Percentiles rank a stretch among this genome's conserved stretches.
phyloP scores from a whole-genome alignment of 2,113 vertebrate species.

The Chaenocephalus aceratus region DNA sequence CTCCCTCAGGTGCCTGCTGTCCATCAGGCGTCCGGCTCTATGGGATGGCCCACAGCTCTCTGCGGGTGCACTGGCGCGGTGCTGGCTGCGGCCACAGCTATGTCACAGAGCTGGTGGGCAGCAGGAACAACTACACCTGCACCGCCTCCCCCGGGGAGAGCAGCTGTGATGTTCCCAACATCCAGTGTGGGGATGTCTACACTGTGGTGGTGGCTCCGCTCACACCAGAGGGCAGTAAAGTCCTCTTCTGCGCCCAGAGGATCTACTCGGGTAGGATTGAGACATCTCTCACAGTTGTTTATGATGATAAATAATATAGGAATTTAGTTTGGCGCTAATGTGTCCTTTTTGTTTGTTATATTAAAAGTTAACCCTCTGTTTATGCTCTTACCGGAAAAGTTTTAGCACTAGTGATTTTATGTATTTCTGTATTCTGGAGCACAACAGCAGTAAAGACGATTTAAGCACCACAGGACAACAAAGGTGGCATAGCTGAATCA shows the following conservation, averaged over 20 bases:
- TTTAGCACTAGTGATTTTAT: no score
- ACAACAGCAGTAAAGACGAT: not conserved
- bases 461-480: not conserved
- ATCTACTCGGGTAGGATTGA: constrained; percentile 89
- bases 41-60: constrained; percentile 78
- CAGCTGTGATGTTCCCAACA: constrained; percentile 85
- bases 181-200: constrained; percentile 90
- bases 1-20: constrained; percentile 88
- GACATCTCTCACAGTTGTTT: not conserved
- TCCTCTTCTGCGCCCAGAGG: constrained; percentile 88
- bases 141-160: constrained; percentile 75
- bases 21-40: constrained; percentile 90
- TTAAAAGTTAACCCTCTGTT: not conserved
- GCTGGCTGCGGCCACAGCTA: constrained; percentile 77
- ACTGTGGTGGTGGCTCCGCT: constrained; percentile 87
- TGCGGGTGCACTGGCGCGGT: constrained; percentile 88
- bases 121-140: constrained; percentile 86
- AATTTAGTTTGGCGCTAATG: not conserved
- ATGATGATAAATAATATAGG: not conserved
- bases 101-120: constrained; percentile 82
- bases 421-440: no score
- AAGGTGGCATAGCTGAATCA: not conserved
- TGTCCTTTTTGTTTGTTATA: not conserved
- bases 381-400: not conserved
- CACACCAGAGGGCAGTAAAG: constrained; percentile 77